These are phyloP conservation scores for Lacerta viridis DNA, from an alignment of 2,797 vertebrate species.

Conservation along the genomic window DNA sequence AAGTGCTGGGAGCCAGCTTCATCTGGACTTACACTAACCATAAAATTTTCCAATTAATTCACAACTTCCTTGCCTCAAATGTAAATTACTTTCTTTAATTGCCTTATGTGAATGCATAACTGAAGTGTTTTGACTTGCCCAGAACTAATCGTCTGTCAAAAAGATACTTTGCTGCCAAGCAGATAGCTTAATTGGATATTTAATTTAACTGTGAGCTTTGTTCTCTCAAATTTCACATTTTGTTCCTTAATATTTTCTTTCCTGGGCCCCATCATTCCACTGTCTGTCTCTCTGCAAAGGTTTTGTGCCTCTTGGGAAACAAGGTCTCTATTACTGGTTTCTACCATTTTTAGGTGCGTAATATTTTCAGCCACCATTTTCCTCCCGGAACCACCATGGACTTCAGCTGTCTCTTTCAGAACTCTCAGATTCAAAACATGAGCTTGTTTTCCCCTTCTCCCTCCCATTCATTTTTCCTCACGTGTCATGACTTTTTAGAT, in stretches of 20 bases:
- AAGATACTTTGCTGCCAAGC: slow-evolving; percentile 76
- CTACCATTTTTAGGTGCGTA: slow-evolving; percentile 19
- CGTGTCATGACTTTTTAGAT: too few relatives aligned
- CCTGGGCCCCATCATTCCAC: slow-evolving; percentile 56
- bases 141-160: slow-evolving; percentile 80
- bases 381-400: too few relatives aligned
- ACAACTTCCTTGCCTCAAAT: slow-evolving; percentile 65
- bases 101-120: slow-evolving; percentile 69
- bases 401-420: too few relatives aligned
- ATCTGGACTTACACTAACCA: slow-evolving; percentile 21
- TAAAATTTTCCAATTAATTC: slow-evolving; percentile 60
- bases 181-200: slow-evolving; percentile 80
- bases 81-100: slow-evolving; percentile 77
- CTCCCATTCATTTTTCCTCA: too few relatives aligned
- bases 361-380: background rate
- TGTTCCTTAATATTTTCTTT: slow-evolving; percentile 62
- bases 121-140: slow-evolving; percentile 75
- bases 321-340: slow-evolving; percentile 28
- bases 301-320: slow-evolving; percentile 51
- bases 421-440: too few relatives aligned
- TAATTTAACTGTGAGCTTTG: slow-evolving; percentile 76
- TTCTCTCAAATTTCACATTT: slow-evolving; percentile 68
- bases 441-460: too few relatives aligned
- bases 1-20: background rate
- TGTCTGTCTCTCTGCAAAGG: slow-evolving; percentile 46